Evolutionary conservation across 2,797 vertebrate species (phyloP).

Genomic region (Amphiprion clarkii): DNA sequence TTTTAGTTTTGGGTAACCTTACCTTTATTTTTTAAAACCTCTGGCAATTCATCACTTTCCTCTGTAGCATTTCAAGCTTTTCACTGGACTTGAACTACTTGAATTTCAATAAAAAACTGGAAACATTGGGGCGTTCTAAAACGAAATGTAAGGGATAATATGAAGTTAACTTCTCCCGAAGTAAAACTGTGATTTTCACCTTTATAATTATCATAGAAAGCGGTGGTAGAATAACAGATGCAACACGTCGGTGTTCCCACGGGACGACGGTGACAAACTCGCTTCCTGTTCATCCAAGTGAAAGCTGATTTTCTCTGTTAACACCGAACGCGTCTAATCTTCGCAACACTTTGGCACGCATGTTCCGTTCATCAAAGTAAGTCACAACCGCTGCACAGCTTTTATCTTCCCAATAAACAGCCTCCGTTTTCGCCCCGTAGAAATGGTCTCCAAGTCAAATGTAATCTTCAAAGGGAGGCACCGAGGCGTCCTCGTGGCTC

Average conservation of each 20-base stretch:
- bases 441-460: slow-evolving; percentile 48
- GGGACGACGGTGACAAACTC: background rate
- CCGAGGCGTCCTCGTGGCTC: slow-evolving; percentile 41
- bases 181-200: background rate
- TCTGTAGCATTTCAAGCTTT: too few species aligned
- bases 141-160: background rate
- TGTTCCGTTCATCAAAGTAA: slow-evolving; percentile 60
- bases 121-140: too few species aligned
- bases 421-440: slow-evolving; percentile 16
- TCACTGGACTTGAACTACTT: too few species aligned
- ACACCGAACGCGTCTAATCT: slow-evolving; percentile 22
- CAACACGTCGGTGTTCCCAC: background rate
- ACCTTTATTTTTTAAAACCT: too few species aligned
- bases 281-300: slow-evolving; percentile 12
- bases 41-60: too few species aligned
- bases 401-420: slow-evolving; percentile 63
- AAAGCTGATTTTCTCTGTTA: slow-evolving; percentile 12
- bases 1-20: too few species aligned
- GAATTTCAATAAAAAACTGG: too few species aligned
- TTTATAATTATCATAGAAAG: slow-evolving; percentile 6
- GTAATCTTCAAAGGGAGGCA: slow-evolving; percentile 69
- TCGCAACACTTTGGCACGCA: slow-evolving; percentile 31
- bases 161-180: background rate
- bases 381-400: slow-evolving; percentile 38
- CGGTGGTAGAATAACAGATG: background rate